Percentiles rank a stretch among this genome's conserved stretches.
Conservation (phyloP, 2,113 vertebrate genomes). For the Actenoides hombroni region DNA sequence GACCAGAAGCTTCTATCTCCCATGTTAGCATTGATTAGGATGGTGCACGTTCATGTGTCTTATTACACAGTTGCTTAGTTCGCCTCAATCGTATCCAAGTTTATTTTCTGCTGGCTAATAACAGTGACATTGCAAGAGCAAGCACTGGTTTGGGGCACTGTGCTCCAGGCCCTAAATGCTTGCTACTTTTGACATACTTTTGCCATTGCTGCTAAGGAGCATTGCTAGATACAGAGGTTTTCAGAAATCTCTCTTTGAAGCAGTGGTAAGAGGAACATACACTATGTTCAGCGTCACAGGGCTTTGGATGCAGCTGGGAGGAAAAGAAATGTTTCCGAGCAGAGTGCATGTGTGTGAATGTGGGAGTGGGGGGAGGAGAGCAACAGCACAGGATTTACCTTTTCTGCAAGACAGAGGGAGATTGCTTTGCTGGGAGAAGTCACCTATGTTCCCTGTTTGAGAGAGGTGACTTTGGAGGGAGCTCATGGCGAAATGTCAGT, state of each 20-base stretch:
- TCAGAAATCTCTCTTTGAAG: background rate
- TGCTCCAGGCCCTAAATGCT: background rate
- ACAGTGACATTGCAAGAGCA: background rate
- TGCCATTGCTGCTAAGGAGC: background rate
- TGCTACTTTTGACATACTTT: background rate
- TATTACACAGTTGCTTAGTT: background rate
- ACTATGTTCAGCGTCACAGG: rapidly evolving
- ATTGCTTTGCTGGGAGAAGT: background rate
- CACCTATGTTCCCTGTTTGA: background rate
- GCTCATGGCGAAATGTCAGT: background rate
- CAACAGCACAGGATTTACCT: rapidly evolving
- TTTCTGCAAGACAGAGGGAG: background rate
- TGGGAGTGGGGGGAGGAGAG: no score
- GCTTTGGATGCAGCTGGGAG: background rate
- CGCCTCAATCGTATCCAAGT: background rate
- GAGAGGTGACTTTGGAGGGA: background rate
- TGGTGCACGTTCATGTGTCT: background rate
- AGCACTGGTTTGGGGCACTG: background rate
- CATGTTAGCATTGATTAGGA: background rate
- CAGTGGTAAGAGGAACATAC: background rate
- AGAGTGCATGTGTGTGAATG: background rate
- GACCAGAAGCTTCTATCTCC: background rate
- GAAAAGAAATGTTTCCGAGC: background rate
- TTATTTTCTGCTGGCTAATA: background rate
- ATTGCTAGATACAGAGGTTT: background rate